Evolutionary conservation across 1,140 invertebrate genomes (phyloP), one percentile per base, ranked within the genome.

Genomic region (Arion vulgaris): DNA sequence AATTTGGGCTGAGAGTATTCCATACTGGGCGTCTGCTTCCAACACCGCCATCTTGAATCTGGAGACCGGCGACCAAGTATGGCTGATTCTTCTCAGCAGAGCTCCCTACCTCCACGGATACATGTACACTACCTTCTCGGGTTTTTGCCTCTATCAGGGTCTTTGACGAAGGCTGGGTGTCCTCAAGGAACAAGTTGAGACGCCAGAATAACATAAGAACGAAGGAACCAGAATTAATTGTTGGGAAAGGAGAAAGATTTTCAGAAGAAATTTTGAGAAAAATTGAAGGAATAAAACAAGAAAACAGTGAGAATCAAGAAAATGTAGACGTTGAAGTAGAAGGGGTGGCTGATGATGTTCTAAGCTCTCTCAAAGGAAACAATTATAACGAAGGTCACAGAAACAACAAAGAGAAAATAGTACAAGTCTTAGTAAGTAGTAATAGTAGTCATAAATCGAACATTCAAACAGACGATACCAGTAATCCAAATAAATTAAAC

Each of bases 121-220:
- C 87, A 92, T 92, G 91, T 92, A 92, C 82, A 87, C 90, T 23
- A 91, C 89, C 23, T 92, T 92, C 83, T 92, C 91, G 76, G 91
- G 91, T 36, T 86, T 87, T 79, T 83, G 89, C 26, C 86, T 92
- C 49, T 92, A 73, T 91, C 85, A 68, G 83, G 41, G 85, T 84
- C 69, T 81, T 86, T 49, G 84, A 87, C 11, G 80, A 82, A 72
- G 83, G 83, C n/a, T 62, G 51, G 32, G 71, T 19, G 51, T 17
- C 1, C 15, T 28, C 15, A 26, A 13, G 17, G 19, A 19, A 15
- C 69, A 28, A 39, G 41, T 75, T 4, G 51, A 2, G 49, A 11
- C 4, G 36, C 39, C 11, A 23, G 28, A 23, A 72, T 7, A 7
- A 0, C 11, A 49, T 49, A 0, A 34, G 1, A 5, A 26, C 13